phyloP scores from a whole-genome alignment of 2,113 vertebrate species.

The Malurus melanocephalus region DNA sequence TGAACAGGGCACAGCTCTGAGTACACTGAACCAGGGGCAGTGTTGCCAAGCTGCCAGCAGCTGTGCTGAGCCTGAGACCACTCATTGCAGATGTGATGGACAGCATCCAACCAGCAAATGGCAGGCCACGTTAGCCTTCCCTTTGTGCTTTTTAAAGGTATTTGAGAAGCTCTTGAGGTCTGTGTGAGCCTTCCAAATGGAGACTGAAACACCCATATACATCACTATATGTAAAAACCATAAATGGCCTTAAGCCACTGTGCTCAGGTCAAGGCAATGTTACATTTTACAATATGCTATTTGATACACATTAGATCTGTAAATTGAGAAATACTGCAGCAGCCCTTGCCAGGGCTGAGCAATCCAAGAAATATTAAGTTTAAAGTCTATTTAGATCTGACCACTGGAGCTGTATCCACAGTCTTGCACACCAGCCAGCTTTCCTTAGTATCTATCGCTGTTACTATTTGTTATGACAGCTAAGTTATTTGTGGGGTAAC shows the following conservation, averaged over 20 bases:
- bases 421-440: slow-evolving; percentile 1
- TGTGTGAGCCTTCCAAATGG: background rate
- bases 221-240: background rate
- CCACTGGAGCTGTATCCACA: background rate
- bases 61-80: background rate
- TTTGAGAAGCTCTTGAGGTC: background rate
- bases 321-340: slow-evolving; percentile 16
- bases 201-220: background rate
- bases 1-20: background rate
- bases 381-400: background rate
- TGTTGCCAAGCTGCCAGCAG: background rate
- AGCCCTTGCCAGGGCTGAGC: background rate
- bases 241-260: background rate
- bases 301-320: background rate
- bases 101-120: background rate
- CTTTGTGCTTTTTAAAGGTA: background rate
- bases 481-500: slow-evolving; percentile 51
- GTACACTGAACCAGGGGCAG: background rate
- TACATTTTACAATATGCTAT: background rate
- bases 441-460: slow-evolving; percentile 17
- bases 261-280: background rate
- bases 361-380: slow-evolving; percentile 28
- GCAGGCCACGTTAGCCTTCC: background rate
- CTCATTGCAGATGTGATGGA: background rate
- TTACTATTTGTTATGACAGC: slow-evolving; percentile 55